These are phyloP conservation scores for Amblyjoppa proteus DNA, from an alignment of 2,888 invertebrate genomes.

Conservation along the genomic window DNA sequence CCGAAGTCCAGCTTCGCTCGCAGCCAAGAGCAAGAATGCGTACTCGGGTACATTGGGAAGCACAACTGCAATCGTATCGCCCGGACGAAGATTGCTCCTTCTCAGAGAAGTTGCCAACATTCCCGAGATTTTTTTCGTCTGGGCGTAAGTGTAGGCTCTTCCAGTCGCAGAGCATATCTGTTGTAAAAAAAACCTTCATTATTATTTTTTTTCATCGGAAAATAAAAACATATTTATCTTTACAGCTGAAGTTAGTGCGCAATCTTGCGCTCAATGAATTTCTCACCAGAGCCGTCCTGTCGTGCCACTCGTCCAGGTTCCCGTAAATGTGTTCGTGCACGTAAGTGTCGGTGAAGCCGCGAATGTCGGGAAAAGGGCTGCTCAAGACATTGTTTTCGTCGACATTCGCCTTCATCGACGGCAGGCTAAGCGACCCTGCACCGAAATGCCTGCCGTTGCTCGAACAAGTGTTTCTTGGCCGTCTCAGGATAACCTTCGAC, in stretches of 20 bases:
- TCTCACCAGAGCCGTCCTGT: constrained; percentile 88
- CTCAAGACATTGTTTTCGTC: constrained; percentile 67
- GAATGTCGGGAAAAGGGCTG: constrained; percentile 64
- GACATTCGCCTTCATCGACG: constrained; percentile 33
- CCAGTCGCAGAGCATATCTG: constrained; percentile 78
- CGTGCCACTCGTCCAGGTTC: constrained; percentile 88
- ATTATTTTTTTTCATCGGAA: too few relatives aligned
- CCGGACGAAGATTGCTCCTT: constrained; percentile 76
- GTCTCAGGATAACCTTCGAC: neutral
- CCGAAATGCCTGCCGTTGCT: neutral
- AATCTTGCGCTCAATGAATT: neutral
- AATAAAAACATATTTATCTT: constrained; percentile 74
- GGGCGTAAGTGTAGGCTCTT: constrained; percentile 77
- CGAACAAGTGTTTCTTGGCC: too few relatives aligned
- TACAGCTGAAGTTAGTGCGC: neutral
- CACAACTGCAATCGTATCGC: constrained; percentile 79
- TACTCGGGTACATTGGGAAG: constrained; percentile 82
- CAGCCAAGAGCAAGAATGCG: constrained; percentile 72
- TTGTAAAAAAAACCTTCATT: neutral
- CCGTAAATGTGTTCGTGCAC: constrained; percentile 88
- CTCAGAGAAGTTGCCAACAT: constrained; percentile 78
- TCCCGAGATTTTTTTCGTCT: constrained; percentile 73
- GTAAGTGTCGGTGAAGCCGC: constrained; percentile 52
- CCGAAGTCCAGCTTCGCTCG: constrained; percentile 74
- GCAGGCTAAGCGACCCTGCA: neutral